Evolutionary conservation across 1,140 invertebrate genomes (phyloP).

Genomic region (Macrotrachela quadricornifera): DNA sequence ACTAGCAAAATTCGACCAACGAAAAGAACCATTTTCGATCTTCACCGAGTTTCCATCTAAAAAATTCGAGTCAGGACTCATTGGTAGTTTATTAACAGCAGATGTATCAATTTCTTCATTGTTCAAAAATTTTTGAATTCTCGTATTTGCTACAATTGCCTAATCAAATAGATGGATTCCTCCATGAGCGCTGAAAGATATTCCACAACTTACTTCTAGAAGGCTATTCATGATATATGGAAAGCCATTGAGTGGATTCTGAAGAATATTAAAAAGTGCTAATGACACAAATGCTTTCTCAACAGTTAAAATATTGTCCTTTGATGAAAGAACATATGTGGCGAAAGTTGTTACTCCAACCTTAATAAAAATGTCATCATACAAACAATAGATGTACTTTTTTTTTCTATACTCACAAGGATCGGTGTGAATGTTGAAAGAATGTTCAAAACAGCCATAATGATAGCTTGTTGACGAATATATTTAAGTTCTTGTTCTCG

Average conservation of each 20-base stretch:
- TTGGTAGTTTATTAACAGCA: constrained; percentile 11
- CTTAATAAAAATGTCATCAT: too few relatives aligned
- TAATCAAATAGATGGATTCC: constrained; percentile 13
- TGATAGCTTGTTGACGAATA: constrained; percentile 30
- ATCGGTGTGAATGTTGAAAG: constrained; percentile 87
- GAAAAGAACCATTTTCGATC: too few relatives aligned
- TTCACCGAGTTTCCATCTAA: too few relatives aligned
- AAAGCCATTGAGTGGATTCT: constrained; percentile 52
- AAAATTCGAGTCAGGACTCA: too few relatives aligned
- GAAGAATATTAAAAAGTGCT: constrained; percentile 86
- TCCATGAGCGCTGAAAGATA: not conserved
- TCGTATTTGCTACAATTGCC: constrained; percentile 22
- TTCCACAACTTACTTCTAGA: constrained; percentile 36
- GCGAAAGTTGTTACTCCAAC: constrained; percentile 18
- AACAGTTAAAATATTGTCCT: constrained; percentile 33
- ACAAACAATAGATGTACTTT: too few relatives aligned
- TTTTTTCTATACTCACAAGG: constrained; percentile 31
- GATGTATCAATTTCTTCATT: constrained; percentile 19
- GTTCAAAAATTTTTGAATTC: constrained; percentile 20
- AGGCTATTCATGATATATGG: constrained; percentile 35
- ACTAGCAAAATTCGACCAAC: too few relatives aligned
- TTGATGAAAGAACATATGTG: constrained; percentile 31
- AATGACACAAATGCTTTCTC: constrained; percentile 67
- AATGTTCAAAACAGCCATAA: constrained; percentile 51
- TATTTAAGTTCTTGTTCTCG: constrained; percentile 11